phyloP scores from a whole-genome alignment of 1,140 invertebrate species.

The Elymnias hypermnestra region DNA sequence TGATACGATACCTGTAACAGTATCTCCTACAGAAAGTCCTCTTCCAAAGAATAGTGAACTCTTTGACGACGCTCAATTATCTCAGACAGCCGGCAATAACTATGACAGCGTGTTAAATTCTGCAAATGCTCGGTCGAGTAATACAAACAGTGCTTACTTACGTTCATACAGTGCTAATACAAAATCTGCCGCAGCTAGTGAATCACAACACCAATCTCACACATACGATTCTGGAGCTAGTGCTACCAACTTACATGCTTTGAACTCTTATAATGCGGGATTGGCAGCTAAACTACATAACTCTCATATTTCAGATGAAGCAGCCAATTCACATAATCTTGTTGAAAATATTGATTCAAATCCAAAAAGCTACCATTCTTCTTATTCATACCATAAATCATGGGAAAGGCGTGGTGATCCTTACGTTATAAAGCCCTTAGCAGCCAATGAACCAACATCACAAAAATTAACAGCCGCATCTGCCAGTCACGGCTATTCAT shows the following conservation, averaged over 20 bases:
- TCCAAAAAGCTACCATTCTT: conserved; percentile 72
- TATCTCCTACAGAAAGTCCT: conserved; percentile 37
- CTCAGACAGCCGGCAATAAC: conserved; percentile 25
- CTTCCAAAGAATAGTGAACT: conserved; percentile 50
- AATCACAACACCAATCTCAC: conserved; percentile 28
- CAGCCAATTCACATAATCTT: conserved; percentile 31
- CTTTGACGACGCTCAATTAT: conserved; percentile 36
- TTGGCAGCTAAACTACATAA: not conserved
- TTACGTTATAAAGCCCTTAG: conserved; percentile 64
- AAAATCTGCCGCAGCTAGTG: conserved; percentile 25
- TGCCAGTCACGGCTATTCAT: conserved; percentile 26
- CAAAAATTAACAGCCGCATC: conserved; percentile 41
- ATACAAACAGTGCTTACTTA: conserved; percentile 13
- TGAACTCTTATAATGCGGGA: not conserved
- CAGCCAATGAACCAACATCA: conserved; percentile 28
- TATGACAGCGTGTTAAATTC: conserved; percentile 27
- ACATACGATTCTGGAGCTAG: conserved; percentile 7
- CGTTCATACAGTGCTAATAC: conserved; percentile 21
- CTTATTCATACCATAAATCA: conserved; percentile 71
- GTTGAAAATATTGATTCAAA: conserved; percentile 34
- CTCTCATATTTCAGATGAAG: conserved; percentile 10
- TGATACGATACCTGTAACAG: conserved; percentile 34
- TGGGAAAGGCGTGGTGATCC: conserved; percentile 73
- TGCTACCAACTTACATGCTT: conserved; percentile 21
- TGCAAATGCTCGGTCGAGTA: conserved; percentile 26